A percentile compares a stretch with the other conserved stretches of the same genome.
Conservation (phyloP, 2,113 vertebrate genomes). For the Scomber colias region DNA sequence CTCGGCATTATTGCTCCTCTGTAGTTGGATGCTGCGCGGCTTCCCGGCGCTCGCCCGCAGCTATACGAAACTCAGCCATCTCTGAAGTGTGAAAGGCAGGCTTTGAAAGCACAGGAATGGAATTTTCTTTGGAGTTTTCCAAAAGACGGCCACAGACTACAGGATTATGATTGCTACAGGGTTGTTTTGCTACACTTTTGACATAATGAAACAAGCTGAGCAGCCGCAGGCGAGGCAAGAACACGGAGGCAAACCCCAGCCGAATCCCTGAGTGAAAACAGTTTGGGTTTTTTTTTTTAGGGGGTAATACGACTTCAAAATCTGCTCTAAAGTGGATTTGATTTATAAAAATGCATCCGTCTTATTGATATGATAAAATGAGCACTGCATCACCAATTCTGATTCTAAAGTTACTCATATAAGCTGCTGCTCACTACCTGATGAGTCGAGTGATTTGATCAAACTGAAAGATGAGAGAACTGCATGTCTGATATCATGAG, state of each 20-base stretch:
- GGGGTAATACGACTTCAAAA: conserved; percentile 8
- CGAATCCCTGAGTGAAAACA: conserved; percentile 34
- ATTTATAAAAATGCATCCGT: conserved; percentile 18
- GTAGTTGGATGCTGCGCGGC: conserved; percentile 52
- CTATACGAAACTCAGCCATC: conserved; percentile 59
- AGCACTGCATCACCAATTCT: neutral
- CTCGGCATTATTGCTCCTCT: conserved; percentile 65
- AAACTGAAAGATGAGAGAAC: neutral
- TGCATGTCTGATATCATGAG: neutral
- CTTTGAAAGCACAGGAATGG: conserved; percentile 73
- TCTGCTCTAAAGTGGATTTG: conserved; percentile 12
- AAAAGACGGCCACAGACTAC: conserved; percentile 66
- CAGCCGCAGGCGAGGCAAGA: conserved; percentile 47
- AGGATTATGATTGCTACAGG: conserved; percentile 77
- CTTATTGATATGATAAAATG: neutral
- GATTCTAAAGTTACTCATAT: neutral
- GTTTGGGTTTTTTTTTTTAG: conserved; percentile 6
- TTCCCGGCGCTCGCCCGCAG: conserved; percentile 60
- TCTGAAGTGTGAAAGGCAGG: conserved; percentile 76
- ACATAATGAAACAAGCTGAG: conserved; percentile 71
- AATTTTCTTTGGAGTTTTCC: conserved; percentile 72
- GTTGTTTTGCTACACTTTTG: conserved; percentile 78
- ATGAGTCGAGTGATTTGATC: no score
- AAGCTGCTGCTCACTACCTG: no score
- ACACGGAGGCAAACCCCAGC: conserved; percentile 17